phyloP scores from a whole-genome alignment of 2,113 vertebrate genomes.

The Orientallactaga bullata region DNA sequence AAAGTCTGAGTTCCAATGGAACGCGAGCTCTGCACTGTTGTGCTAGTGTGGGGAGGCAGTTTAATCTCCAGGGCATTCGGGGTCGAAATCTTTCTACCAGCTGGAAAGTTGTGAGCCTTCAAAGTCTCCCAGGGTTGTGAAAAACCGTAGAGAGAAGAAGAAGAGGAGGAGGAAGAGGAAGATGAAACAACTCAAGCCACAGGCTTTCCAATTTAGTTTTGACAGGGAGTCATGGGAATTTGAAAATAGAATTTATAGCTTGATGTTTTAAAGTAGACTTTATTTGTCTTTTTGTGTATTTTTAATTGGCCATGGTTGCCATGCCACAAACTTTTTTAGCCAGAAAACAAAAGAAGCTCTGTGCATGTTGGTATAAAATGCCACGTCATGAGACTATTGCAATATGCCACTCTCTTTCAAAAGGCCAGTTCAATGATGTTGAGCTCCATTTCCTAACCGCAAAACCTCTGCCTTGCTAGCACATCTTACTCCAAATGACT shows the following conservation, averaged over 20 bases:
- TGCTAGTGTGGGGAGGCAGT: not conserved
- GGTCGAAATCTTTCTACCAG: conserved; percentile 29
- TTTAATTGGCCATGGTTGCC: not conserved
- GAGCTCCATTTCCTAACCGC: not conserved
- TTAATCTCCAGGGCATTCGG: not conserved
- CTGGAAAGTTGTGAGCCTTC: conserved; percentile 12
- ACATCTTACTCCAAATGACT: not conserved
- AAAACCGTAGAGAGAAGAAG: too few species aligned
- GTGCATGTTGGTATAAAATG: conserved; percentile 48
- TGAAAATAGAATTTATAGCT: conserved; percentile 28
- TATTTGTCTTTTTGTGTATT: not conserved
- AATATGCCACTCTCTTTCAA: not conserved
- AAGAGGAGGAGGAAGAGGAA: not conserved
- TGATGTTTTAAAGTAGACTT: not conserved
- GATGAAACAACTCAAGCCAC: not conserved
- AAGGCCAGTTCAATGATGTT: not conserved
- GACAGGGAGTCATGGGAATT: not conserved
- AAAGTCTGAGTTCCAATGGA: conserved; percentile 33
- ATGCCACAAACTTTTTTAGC: not conserved
- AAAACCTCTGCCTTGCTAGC: conserved; percentile 20
- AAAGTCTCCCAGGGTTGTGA: conserved; percentile 8
- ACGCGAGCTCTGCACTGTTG: not conserved
- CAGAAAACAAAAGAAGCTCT: conserved; percentile 40
- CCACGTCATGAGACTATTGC: not conserved
- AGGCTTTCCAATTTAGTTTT: conserved; percentile 3